phyloP scores from a whole-genome alignment of 2,888 invertebrate genomes.

The Allophyes oxyacanthae region DNA sequence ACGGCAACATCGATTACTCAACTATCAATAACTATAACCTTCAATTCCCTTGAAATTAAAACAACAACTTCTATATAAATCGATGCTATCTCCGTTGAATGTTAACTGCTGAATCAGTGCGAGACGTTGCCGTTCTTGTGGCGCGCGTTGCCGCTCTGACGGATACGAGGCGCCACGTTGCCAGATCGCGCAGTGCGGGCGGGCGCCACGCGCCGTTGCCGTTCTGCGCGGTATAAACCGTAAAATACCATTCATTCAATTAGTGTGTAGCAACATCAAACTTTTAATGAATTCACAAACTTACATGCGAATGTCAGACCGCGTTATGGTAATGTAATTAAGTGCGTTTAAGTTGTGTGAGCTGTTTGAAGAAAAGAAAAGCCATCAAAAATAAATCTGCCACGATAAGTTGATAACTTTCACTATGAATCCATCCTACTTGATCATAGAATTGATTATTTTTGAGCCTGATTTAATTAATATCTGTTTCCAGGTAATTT shows the following conservation, averaged over 20 bases:
- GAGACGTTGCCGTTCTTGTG: conserved; percentile 78
- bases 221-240: conserved; percentile 70
- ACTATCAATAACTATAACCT: conserved; percentile 50
- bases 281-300: conserved; percentile 68
- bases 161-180: conserved; percentile 82
- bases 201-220: conserved; percentile 81
- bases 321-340: conserved; percentile 43
- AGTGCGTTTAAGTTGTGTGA: conserved; percentile 30
- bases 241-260: conserved; percentile 85
- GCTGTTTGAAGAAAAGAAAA: conserved; percentile 5
- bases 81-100: conserved; percentile 67
- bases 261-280: conserved; percentile 69
- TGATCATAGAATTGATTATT: too few relatives aligned
- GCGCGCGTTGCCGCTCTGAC: conserved; percentile 75
- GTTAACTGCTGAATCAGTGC: conserved; percentile 84
- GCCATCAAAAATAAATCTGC: neutral
- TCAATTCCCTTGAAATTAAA: conserved; percentile 61
- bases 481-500: too few relatives aligned
- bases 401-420: conserved; percentile 1
- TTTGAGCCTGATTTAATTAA: too few relatives aligned
- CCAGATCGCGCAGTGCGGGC: conserved; percentile 78
- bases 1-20: conserved; percentile 34
- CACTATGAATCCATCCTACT: conserved; percentile 13
- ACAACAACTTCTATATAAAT: conserved; percentile 56
- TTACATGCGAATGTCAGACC: conserved; percentile 62